Evolutionary conservation across 2,888 invertebrate genomes (phyloP), one percentile per base, ranked within the genome.

Genomic region (Rhamphomyia laevipes): DNA sequence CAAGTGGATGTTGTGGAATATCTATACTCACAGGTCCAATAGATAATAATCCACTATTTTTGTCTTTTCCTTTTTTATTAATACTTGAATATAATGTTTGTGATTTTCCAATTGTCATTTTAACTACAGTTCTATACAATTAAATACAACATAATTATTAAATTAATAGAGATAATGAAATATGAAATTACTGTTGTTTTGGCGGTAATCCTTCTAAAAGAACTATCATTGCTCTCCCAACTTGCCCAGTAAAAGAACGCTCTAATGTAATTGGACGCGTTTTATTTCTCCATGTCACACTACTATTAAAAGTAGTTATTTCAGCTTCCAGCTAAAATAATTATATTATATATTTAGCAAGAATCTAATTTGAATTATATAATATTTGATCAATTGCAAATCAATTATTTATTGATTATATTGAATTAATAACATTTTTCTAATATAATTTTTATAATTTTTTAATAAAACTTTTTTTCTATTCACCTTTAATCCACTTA

Each of bases 1-100:
- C 94, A 1, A 96, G 94, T 0, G 97, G 97, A 73, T 97, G 96
- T 71, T 97, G 96, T 4, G 99, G 97, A 63, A 99, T 92, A 69
- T 96, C 95, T 48, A 96, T 85, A 55, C 88, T 82, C 2, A 96
- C 85, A 13, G 86, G 85, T 1, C 95, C 96, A 48, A 96, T 80
- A 10, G 88, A 89, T 10, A 92, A 72, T 50, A 94, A 68, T 1
- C 86, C 83, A 46, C 85, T 80, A 65, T 89, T 90, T 62, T 86
- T 84, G 62, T 86, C 86, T 63, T 86, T 82, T 61, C 84, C 70
- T 60, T 81, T 75, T 60, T 82, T 78, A 11, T 82, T 84, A 57
- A 82, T 79, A 65, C 90, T 90, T 3, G 93, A 92, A 71, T 93
- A 92, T 46, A 95, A 73, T 2, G 90, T 88, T 63, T 93, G 92